Evolutionary conservation across 2,797 vertebrate genomes (phyloP).

Genomic region (Craterocephalus amniculus): DNA sequence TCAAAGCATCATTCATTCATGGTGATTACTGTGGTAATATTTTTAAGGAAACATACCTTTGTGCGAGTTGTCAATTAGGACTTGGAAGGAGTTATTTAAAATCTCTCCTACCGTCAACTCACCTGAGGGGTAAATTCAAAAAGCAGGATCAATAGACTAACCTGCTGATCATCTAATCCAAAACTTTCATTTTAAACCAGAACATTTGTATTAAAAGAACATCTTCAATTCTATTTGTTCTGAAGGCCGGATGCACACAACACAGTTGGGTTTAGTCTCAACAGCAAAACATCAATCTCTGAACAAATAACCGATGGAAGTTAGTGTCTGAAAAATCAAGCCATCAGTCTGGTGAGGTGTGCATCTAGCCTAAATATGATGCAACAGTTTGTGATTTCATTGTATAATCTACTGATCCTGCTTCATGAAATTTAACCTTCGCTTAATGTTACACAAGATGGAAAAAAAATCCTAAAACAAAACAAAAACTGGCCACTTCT

Average conservation of each 20-base stretch:
- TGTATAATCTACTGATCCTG: constrained; percentile 76
- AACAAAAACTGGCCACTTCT: constrained; percentile 61
- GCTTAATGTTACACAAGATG: constrained; percentile 26
- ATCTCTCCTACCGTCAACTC: constrained; percentile 84
- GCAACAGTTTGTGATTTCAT: constrained; percentile 53
- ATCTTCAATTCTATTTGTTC: constrained; percentile 30
- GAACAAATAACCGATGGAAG: neutral
- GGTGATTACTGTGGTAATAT: constrained; percentile 67
- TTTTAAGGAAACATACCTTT: constrained; percentile 78
- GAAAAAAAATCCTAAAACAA: neutral
- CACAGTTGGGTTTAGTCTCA: neutral
- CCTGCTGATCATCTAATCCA: constrained; percentile 63
- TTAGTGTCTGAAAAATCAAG: neutral
- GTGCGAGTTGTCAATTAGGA: constrained; percentile 82
- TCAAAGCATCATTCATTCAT: constrained; percentile 54
- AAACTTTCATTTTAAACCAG: constrained; percentile 51
- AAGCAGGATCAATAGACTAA: constrained; percentile 82
- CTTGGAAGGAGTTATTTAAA: constrained; percentile 84
- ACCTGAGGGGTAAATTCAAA: constrained; percentile 83
- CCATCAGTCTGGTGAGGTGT: constrained; percentile 24
- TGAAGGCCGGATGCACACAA: constrained; percentile 47
- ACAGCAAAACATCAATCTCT: neutral
- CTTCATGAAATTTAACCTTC: constrained; percentile 77
- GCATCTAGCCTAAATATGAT: constrained; percentile 41
- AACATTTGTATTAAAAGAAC: constrained; percentile 35